A percentile compares a stretch with the other conserved stretches of the same genome.
Conservation (phyloP, 2,888 invertebrate species). For the Chesias legatella region DNA sequence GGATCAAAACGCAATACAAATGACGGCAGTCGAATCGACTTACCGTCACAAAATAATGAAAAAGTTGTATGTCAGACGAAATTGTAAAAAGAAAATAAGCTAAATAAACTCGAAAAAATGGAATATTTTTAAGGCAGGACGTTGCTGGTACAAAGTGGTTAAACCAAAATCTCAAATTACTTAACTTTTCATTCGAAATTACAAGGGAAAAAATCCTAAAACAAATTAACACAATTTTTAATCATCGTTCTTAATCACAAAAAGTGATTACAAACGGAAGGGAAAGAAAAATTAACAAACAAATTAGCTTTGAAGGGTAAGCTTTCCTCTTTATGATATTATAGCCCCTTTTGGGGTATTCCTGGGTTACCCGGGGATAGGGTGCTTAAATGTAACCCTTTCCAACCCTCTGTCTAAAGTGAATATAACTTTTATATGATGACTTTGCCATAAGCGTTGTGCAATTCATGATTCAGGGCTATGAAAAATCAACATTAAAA, state of each 20-base stretch:
- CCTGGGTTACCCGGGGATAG: no score
- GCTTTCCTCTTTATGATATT: conserved; percentile 62
- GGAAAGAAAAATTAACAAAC: conserved; percentile 65
- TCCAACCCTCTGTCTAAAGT: conserved; percentile 36
- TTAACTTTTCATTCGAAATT: background rate
- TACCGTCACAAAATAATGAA: no score
- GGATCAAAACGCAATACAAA: no score
- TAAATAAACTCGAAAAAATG: no score
- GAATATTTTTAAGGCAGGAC: no score
- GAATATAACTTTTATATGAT: conserved; percentile 36
- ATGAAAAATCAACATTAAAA: background rate
- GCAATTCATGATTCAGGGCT: conserved; percentile 22
- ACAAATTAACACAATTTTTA: conserved; percentile 29
- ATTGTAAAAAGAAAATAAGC: no score
- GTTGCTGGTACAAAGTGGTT: no score
- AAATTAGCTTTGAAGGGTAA: conserved; percentile 70
- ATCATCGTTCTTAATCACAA: conserved; percentile 36
- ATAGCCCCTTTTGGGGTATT: conserved; percentile 26
- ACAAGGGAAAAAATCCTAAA: conserved; percentile 18
- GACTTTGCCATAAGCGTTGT: conserved; percentile 32
- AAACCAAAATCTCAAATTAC: no score
- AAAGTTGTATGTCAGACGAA: no score
- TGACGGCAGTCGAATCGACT: no score
- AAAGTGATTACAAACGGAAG: conserved; percentile 43
- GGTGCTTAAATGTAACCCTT: conserved; percentile 32